phyloP scores from a whole-genome alignment of 2,113 vertebrate genomes.

The Mustela nigripes region DNA sequence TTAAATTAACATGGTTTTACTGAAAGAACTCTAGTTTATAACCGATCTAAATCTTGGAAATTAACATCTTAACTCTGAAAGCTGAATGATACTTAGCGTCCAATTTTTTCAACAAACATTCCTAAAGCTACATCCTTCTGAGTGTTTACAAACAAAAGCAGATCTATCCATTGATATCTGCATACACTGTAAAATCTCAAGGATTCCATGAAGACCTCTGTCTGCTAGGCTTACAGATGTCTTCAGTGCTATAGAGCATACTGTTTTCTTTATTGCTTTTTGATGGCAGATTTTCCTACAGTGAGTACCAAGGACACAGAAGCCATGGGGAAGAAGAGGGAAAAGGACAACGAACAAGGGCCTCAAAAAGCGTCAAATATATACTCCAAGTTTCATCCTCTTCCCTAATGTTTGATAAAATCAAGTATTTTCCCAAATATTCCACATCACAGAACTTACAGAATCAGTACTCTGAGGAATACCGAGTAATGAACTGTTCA shows the following conservation, averaged over 20 bases:
- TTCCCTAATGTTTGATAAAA: neutral
- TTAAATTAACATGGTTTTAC: slow-evolving; percentile 29
- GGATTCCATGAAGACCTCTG: neutral
- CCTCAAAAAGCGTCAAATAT: neutral
- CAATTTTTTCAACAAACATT: neutral
- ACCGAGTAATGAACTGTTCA: neutral
- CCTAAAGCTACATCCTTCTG: neutral
- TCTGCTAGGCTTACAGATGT: neutral
- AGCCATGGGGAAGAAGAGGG: neutral
- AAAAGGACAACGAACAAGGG: neutral
- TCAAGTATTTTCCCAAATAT: slow-evolving; percentile 11
- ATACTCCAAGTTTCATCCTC: neutral
- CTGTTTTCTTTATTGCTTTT: neutral
- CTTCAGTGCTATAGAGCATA: neutral
- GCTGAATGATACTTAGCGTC: neutral
- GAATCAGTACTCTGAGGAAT: neutral
- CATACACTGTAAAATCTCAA: neutral
- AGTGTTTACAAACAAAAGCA: neutral
- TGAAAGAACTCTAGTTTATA: neutral
- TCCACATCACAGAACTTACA: neutral
- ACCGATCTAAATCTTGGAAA: neutral
- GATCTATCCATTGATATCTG: neutral
- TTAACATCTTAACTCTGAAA: slow-evolving; percentile 13
- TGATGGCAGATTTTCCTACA: neutral
- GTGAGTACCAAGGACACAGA: neutral